Conservation (phyloP, 2,888 invertebrate species). For the Alloscopus bannaensis region DNA sequence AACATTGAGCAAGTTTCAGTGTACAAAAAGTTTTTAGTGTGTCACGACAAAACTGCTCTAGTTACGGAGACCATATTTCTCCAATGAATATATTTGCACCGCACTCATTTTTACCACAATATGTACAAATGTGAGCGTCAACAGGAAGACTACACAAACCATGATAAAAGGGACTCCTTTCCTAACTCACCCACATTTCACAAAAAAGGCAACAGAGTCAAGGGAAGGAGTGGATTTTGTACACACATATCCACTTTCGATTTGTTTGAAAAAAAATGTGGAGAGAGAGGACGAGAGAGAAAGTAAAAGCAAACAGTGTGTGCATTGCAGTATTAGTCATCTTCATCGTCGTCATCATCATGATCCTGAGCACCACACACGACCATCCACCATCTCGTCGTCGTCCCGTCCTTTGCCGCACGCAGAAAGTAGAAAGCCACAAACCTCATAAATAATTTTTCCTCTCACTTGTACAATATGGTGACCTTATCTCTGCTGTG, state of each 20-base stretch:
- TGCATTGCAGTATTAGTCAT: slow-evolving; percentile 21
- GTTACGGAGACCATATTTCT: no score
- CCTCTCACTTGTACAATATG: slow-evolving; percentile 29
- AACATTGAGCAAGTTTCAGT: no score
- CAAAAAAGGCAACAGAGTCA: no score
- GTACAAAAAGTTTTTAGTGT: no score
- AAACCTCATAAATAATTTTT: slow-evolving; percentile 39
- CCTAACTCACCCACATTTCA: no score
- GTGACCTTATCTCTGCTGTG: slow-evolving; percentile 46
- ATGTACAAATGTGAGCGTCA: no score
- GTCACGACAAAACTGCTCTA: no score
- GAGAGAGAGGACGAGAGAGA: not conserved
- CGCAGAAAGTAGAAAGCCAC: slow-evolving; percentile 27
- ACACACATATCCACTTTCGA: not conserved
- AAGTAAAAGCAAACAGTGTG: slow-evolving; percentile 12
- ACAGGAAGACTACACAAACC: no score
- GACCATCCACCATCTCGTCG: no score
- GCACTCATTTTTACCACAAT: no score
- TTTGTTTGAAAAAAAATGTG: not conserved
- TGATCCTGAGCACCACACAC: not conserved
- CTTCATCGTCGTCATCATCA: slow-evolving; percentile 14
- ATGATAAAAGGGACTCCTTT: no score
- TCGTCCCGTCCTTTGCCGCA: slow-evolving; percentile 14
- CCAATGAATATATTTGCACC: no score
- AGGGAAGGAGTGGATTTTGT: not conserved